Evolutionary conservation across 2,113 vertebrate genomes (phyloP).

Genomic region (Capreolus pygargus): DNA sequence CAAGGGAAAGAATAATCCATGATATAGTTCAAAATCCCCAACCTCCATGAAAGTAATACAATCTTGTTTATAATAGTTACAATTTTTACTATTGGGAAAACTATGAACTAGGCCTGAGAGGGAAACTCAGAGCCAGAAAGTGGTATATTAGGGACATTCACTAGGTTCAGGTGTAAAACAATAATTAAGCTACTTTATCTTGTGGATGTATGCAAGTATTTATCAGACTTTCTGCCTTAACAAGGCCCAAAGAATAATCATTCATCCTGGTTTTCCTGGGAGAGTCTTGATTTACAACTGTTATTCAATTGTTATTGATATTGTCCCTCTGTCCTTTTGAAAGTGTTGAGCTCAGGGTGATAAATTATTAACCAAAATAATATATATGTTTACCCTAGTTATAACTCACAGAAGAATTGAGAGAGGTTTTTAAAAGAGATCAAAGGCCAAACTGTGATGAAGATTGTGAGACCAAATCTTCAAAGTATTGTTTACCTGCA

Average conservation of each 20-base stretch:
- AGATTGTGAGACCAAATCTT: neutral
- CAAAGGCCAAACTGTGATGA: neutral
- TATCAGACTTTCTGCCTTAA: neutral
- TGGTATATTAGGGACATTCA: neutral
- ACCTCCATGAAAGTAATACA: neutral
- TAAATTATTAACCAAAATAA: neutral
- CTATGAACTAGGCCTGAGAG: neutral
- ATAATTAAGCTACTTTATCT: slow-evolving; percentile 28
- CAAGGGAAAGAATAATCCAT: neutral
- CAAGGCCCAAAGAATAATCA: neutral
- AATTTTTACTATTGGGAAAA: neutral
- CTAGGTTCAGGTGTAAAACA: neutral
- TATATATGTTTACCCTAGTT: neutral
- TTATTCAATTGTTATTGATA: neutral
- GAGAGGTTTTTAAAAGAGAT: neutral
- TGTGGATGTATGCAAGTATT: neutral
- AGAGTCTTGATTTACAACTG: neutral
- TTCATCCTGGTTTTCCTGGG: neutral
- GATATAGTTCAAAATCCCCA: neutral
- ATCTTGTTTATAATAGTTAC: neutral
- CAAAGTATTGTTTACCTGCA: neutral
- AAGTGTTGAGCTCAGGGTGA: neutral
- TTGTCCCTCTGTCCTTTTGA: neutral
- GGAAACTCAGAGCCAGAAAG: neutral
- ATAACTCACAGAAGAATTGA: neutral